Evolutionary conservation across 2,797 vertebrate genomes (phyloP), one percentile per base, ranked within the genome.

Genomic region (Melanotaenia nigrans): DNA sequence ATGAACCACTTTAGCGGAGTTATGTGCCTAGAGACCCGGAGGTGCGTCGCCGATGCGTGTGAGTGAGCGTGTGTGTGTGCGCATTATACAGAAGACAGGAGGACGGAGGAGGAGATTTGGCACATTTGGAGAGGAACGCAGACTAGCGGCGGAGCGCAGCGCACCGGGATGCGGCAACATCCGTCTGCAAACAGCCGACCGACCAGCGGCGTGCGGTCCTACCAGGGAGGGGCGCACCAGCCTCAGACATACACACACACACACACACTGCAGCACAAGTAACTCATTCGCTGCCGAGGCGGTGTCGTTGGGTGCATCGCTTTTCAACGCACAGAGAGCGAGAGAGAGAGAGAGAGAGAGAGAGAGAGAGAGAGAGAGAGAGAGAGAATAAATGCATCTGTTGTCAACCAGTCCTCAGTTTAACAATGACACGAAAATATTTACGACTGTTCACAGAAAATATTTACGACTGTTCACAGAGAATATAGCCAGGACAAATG

Each of bases 121-220:
- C 79, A 85, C 80, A 71, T 77, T 76, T 71, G 80, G 82, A 87
- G 68, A 84, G 38, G 67, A 77, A 84, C 85, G 85, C 86, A 88
- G 85, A 79, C 86, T 85, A 80, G 72, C 67, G 81, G 84, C 57
- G 84, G 78, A 84, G 77, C 77, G 77, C 66, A 75, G 83, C 79
- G 82, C 81, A 71, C 85, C 84, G 65, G 68, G 90, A 86, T 93
- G 92, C 92, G 85, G 91, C 90, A 93, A 84, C 89, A 82, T 87
- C 86, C 75, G 86, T 90, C 88, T 92, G 90, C 77, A 86, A 86
- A 85, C 83, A 68, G 80, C 68, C 69, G 65, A 79, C n/a, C 69
- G 65, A 79, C n/a, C 69, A 77, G 81, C 79, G 71, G 78, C 68
- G 84, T 68, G 75, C 71, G n/a, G 53, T 91, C 76, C 80, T 32